Base-by-base conservation (phyloP, 2,888 invertebrate genomes). In the Graphium colonna region DNA sequence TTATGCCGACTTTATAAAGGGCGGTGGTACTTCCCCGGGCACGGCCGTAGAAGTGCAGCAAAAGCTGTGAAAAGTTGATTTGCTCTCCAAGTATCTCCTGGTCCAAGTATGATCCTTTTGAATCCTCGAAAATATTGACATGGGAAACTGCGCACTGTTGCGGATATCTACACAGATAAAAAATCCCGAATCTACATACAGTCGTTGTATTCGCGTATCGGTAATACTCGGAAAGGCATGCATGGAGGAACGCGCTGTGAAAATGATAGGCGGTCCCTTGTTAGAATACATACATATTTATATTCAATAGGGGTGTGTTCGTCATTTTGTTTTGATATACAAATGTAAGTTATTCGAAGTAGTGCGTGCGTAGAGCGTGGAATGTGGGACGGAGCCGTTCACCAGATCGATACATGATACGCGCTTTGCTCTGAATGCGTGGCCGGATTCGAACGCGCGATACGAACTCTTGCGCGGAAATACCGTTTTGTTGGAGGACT, bases 381-480 rank as follows among this genome's bases (percentile, higher is more conserved):
- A 86, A 85, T 81, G 83, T 75, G 73, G 79, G 74, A 76, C 78
- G 76, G 74, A 77, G 75, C 76, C 79, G 73, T 71, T 79, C 78
- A 71, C 74, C 69, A 79, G 81, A 86, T 86, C 84, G 83, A 87
- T 87, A 84, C 79, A 75, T 77, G 79, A 84, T 83, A 86, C 85
- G 79, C 80, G 77, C 75, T 73, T 67, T 78, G 78, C 79, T 82
- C 82, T 79, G 72, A 79, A 81, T 79, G 75, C 70, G 72, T 69
- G n/a, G 67, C 79, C 77, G 76, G 74, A 73, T 78, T 77, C 73
- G 72, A 75, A 73, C 68, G 41, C 31, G 33, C 31, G 41, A 40
- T 17, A 31, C 44, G 33, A 12, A 10, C 17, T 40, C 9, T 1
- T 9, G 21, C 21, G 5, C 21, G 21, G 21, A n/a, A n/a, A 21